phyloP scores from a whole-genome alignment of 2,888 invertebrate species.

The Laothoe populi region DNA sequence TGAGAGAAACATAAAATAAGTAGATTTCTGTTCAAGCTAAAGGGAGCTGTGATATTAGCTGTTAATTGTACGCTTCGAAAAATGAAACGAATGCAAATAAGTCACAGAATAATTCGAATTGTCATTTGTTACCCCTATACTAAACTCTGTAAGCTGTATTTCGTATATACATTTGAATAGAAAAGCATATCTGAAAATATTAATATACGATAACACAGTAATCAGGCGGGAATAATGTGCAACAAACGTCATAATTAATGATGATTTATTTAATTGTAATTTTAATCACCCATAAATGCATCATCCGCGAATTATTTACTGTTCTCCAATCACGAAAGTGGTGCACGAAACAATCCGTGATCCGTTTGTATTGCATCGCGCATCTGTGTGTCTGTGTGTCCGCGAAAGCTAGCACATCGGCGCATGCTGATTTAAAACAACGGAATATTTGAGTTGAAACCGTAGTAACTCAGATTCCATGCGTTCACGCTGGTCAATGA shows the following conservation, averaged over 20 bases:
- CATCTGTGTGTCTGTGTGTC: constrained; percentile 42
- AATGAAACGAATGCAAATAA: constrained; percentile 8
- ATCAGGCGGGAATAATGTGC: constrained; percentile 50
- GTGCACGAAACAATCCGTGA: constrained; percentile 55
- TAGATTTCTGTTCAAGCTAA: background rate
- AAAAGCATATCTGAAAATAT: constrained; percentile 8
- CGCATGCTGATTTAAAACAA: constrained; percentile 61
- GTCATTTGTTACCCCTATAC: background rate
- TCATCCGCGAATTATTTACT: constrained; percentile 22
- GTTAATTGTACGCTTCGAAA: constrained; percentile 6
- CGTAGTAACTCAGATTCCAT: constrained; percentile 27
- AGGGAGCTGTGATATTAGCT: background rate
- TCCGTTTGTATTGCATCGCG: constrained; percentile 46
- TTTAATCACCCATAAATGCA: constrained; percentile 21
- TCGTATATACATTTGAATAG: constrained; percentile 15
- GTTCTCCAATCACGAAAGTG: constrained; percentile 23
- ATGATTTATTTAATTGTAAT: constrained; percentile 15
- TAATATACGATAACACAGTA: constrained; percentile 33
- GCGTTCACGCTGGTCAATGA: constrained; percentile 24
- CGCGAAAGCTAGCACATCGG: constrained; percentile 65
- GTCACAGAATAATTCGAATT: background rate
- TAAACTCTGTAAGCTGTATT: background rate
- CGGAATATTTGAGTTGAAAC: constrained; percentile 56
- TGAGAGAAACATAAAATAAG: background rate
- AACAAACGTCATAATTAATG: constrained; percentile 17